Conservation (phyloP, 2,797 vertebrate species). For the Phrynocephalus vlangalii region DNA sequence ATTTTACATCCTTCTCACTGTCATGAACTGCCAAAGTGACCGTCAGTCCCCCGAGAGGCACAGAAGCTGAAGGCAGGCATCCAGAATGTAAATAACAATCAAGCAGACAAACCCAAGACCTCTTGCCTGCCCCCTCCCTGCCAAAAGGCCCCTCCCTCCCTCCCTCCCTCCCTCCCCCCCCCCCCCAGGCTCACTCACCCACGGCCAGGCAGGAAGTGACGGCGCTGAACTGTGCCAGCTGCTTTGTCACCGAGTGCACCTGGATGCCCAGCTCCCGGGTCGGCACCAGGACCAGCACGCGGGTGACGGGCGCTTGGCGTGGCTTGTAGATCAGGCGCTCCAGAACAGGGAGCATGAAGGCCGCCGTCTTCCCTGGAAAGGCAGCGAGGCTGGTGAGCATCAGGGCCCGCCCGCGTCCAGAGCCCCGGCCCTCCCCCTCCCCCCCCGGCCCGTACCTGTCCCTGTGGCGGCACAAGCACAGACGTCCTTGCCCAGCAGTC, state of each 20-base stretch:
- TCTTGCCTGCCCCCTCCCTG: not conserved
- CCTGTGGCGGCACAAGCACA: constrained; percentile 97
- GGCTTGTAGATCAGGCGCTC: constrained; percentile 97
- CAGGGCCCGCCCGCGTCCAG: too few species aligned
- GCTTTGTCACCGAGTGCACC: constrained; percentile 91
- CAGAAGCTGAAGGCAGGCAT: too few species aligned
- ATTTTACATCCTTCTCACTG: too few species aligned
- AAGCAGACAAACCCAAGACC: not conserved
- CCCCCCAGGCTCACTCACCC: constrained; percentile 78
- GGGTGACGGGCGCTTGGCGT: constrained; percentile 88
- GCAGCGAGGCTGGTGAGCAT: not conserved
- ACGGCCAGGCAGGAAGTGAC: constrained; percentile 91
- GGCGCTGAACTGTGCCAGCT: constrained; percentile 92
- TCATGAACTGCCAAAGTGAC: too few species aligned
- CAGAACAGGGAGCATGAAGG: constrained; percentile 93
- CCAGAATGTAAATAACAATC: not conserved
- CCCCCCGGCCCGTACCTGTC: constrained; percentile 80
- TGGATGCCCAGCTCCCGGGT: constrained; percentile 97
- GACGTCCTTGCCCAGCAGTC: constrained; percentile 92
- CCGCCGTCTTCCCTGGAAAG: constrained; percentile 91
- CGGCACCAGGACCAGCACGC: constrained; percentile 93
- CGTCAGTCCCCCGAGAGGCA: too few species aligned
- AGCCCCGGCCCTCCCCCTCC: fast-evolving
- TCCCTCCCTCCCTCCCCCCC: too few species aligned
- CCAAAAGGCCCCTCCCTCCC: too few species aligned